phyloP scores from a whole-genome alignment of 1,140 invertebrate species.

The Melipona quadrifasciata region DNA sequence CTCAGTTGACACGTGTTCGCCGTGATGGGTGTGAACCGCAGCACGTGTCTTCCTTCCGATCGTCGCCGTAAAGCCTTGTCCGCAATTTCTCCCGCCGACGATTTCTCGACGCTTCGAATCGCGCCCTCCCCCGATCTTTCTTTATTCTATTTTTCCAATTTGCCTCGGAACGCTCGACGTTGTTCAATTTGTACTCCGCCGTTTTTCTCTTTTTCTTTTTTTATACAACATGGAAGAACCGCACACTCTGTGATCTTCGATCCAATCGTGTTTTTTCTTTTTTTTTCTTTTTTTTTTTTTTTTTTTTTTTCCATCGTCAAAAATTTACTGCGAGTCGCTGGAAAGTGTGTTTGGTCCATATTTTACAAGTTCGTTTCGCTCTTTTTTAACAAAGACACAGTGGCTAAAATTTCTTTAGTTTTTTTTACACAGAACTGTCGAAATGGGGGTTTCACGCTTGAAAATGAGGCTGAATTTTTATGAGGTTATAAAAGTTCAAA shows the following conservation, averaged over 20 bases:
- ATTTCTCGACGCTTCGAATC: not conserved
- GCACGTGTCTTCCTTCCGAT: constrained; percentile 34
- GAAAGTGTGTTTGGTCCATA: not conserved
- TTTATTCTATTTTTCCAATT: not conserved
- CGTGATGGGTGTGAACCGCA: constrained; percentile 32
- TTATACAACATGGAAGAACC: no score
- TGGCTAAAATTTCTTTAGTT: no score
- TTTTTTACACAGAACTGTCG: no score
- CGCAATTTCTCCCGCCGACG: constrained; percentile 6
- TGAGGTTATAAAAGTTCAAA: no score
- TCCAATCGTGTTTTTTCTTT: not conserved
- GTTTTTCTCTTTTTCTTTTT: not conserved
- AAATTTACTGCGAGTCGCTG: not conserved
- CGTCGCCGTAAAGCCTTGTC: not conserved
- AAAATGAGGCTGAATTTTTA: no score
- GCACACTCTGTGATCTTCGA: no score
- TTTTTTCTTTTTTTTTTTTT: not conserved
- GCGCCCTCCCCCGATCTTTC: not conserved
- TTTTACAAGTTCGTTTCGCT: no score
- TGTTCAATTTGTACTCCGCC: not conserved
- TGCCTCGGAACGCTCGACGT: not conserved
- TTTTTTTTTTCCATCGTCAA: not conserved
- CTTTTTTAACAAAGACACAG: no score
- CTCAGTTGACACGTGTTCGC: constrained; percentile 28
- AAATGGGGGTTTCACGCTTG: no score